Conservation (phyloP, 2,113 vertebrate species). For the Vireo altiloquus region DNA sequence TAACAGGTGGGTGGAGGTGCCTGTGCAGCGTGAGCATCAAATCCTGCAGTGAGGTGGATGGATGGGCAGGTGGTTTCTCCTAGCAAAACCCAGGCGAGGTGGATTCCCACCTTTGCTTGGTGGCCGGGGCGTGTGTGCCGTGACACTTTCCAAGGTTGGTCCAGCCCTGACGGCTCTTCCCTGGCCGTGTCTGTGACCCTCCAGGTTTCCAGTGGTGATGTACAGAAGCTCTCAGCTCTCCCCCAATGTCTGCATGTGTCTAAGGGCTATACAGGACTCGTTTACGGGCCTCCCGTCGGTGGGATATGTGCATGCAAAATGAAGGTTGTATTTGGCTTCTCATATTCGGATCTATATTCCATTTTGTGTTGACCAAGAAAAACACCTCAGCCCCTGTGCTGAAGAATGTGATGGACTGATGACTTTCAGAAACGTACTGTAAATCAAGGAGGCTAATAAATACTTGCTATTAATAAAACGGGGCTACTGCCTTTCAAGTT, state of each 20-base stretch:
- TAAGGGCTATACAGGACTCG: constrained; percentile 57
- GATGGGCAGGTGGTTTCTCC: not conserved
- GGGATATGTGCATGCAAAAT: constrained; percentile 65
- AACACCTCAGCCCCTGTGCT: constrained; percentile 49
- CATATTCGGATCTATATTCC: constrained; percentile 60
- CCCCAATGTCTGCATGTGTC: constrained; percentile 56
- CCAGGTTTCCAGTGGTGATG: not conserved
- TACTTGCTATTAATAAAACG: constrained; percentile 55
- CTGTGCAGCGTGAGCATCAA: not conserved
- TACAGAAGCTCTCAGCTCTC: constrained; percentile 41
- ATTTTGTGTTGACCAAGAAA: constrained; percentile 65
- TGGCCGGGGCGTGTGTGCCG: not conserved
- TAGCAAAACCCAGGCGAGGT: not conserved
- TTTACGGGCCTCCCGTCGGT: constrained; percentile 8
- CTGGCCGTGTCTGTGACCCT: not conserved
- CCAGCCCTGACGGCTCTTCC: not conserved
- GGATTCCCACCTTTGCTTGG: not conserved
- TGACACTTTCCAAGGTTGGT: not conserved
- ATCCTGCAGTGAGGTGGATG: not conserved
- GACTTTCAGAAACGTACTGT: constrained; percentile 62
- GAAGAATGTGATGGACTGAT: constrained; percentile 63
- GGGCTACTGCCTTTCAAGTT: constrained; percentile 58
- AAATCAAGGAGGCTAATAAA: constrained; percentile 69
- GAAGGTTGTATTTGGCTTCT: constrained; percentile 70
- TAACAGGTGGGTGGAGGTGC: not conserved